Conservation (phyloP, 2,888 invertebrate genomes). For the Mesorhabditis sp. region DNA sequence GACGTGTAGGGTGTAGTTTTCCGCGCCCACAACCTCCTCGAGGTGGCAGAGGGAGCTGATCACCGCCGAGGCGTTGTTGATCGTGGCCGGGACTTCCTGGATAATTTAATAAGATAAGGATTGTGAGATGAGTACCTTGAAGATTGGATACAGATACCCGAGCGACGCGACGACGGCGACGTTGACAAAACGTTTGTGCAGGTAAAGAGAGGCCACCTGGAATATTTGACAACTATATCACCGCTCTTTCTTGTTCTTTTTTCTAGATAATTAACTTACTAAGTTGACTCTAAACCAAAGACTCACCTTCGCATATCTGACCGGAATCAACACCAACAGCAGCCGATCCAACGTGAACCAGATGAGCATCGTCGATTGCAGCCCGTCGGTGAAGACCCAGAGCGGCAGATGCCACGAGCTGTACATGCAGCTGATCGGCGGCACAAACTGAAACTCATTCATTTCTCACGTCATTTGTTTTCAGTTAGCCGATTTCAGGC, state of each 20-base stretch:
- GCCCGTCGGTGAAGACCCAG: constrained; percentile 13
- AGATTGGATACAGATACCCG: constrained; percentile 1
- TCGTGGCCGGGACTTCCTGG: constrained; percentile 14
- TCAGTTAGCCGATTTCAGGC: not conserved
- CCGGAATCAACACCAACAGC: constrained; percentile 26
- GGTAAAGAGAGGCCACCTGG: not conserved
- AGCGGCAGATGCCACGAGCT: constrained; percentile 14
- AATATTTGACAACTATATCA: not conserved
- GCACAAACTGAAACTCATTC: constrained; percentile 9
- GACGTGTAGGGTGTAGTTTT: constrained; percentile 20
- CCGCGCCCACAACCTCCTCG: constrained; percentile 32
- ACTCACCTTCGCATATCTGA: constrained; percentile 23
- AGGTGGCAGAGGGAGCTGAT: constrained; percentile 29
- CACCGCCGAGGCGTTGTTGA: constrained; percentile 21
- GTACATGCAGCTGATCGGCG: constrained; percentile 27
- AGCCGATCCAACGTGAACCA: constrained; percentile 18
- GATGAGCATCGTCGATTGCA: constrained; percentile 13
- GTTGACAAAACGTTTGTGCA: not conserved
- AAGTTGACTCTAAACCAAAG: not conserved
- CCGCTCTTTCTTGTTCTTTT: not conserved
- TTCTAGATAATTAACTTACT: not conserved
- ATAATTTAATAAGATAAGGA: too few species aligned
- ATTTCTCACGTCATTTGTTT: not conserved
- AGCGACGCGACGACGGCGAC: not conserved
- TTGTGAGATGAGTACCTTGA: not conserved